Base-by-base conservation (phyloP, 2,797 vertebrate genomes). In the Poecilia wingei region DNA sequence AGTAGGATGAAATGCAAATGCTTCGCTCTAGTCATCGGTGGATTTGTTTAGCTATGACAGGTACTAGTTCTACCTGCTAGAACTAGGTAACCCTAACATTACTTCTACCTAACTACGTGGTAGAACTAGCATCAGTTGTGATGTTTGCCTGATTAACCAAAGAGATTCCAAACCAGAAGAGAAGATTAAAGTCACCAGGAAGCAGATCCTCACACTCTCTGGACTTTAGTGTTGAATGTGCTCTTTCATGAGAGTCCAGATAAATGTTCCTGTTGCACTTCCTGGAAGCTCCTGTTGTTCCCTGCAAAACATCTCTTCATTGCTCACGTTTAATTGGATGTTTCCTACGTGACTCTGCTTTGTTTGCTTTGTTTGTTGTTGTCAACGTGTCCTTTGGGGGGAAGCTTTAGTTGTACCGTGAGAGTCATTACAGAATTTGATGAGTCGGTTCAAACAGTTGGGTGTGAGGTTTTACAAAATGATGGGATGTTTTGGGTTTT, bases 261-360 rank as follows among this genome's bases (percentile, higher is more conserved):
- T 61, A 2, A 10, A 28, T 13, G 31, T 41, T 61, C 41, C 74
- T 59, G 41, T 3, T 41, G 8, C 2, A 68, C 22, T 45, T 72
- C 12, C 41, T 45, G 41, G 41, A 1, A 70, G 25, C 25, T 39
- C 18, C 20, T 68, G 33, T 39, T 66, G 64, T 39, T 28, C 28
- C 12, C 5, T 46, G 75, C 83, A 80, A 28, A 86, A 73, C 69
- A 22, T 31, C 33, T 64, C 33, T 33, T 78, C 76, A 51, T 71
- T 64, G 18, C 33, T 83, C 75, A 55, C 25, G 20, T 18, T 81
- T 93, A 91, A 93, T 95, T 89, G 85, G 84, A 73, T 57, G 31
- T 82, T 81, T 90, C 84, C 82, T 61, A 53, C 7, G 55, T 57
- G 76, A 79, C 84, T 69, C 41, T 83, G 68, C 36, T 61, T 80